Conservation (phyloP, 2,113 vertebrate genomes). For the Carettochelys insculpta region DNA sequence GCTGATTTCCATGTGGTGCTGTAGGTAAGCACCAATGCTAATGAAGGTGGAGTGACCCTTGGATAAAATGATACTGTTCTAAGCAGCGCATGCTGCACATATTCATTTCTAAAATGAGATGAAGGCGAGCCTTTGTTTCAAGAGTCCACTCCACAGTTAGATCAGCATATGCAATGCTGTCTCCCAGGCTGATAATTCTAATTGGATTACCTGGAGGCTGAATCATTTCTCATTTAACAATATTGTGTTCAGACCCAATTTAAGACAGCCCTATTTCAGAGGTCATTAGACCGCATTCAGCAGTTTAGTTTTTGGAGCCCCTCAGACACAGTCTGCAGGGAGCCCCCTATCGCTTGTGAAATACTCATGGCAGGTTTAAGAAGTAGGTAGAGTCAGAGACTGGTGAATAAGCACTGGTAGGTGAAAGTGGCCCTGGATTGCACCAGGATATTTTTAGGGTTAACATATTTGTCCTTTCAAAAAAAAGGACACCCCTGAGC, state of each 20-base stretch:
- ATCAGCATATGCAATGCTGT: not conserved
- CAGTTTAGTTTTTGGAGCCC: constrained; percentile 6
- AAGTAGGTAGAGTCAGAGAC: constrained; percentile 13
- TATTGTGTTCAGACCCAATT: not conserved
- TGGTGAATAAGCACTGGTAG: constrained; percentile 29
- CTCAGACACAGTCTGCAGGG: not conserved
- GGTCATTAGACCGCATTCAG: not conserved
- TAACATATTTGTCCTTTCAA: no score
- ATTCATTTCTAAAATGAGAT: constrained; percentile 18
- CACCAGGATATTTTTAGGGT: not conserved
- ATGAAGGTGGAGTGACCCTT: constrained; percentile 11
- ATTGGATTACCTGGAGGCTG: constrained; percentile 6
- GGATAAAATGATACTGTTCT: not conserved
- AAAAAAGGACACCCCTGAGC: no score
- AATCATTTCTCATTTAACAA: constrained; percentile 10
- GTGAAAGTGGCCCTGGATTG: not conserved
- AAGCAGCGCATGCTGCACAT: not conserved
- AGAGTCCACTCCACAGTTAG: not conserved
- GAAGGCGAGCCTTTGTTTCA: not conserved
- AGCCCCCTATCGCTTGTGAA: constrained; percentile 1
- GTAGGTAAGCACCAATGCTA: not conserved
- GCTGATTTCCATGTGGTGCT: rapidly evolving
- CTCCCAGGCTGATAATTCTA: not conserved
- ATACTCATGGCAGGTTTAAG: constrained; percentile 7
- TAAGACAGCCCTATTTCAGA: not conserved